Evolutionary conservation across 2,888 invertebrate genomes (phyloP), one percentile per base, ranked within the genome.

Genomic region (Phaedon cochleariae): DNA sequence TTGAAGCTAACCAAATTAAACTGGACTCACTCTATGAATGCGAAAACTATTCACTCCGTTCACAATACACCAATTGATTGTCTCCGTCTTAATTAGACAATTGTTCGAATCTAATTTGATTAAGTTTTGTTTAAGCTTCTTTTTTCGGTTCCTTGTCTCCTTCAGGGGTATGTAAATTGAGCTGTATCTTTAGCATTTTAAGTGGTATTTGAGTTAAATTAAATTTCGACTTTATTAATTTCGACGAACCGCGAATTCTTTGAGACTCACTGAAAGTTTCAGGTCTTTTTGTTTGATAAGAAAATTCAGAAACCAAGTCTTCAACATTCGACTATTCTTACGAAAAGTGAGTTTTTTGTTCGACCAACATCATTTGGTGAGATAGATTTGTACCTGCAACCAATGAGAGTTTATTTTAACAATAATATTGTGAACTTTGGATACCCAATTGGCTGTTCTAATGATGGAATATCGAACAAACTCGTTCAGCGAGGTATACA

Each of bases 31-130:
- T 62, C 52, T 60, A 61, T 68, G 73, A 73, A 75, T 73, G 70
- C 72, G 65, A 69, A 74, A 71, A 61, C 61, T 70, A 46, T 65
- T 67, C 34, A 52, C 58, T 60, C 65, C 60, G 46, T 62, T 55
- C 63, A 65, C 59, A 66, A 72, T 68, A 73, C 68, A 72, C 70
- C 73, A 77, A 76, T 75, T 77, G 77, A 79, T 78, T 79, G 72
- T 72, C 67, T 70, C 41, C 53, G 60, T 57, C 78, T 80, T 80
- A 81, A 81, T 81, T 80, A 79, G 77, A 79, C 80, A 77, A 80
- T 79, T 80, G 81, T 80, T 80, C 80, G 81, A 80, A 79, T 76
- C 77, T 77, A 79, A 81, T 80, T 78, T 77, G 76, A 79, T 81
- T 79, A 80, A 77, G 77, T 80, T 79, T 77, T 76, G 76, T 75